These are phyloP conservation scores for Scalopus aquaticus DNA, from an alignment of 2,113 vertebrate genomes.

Conservation along the genomic window DNA sequence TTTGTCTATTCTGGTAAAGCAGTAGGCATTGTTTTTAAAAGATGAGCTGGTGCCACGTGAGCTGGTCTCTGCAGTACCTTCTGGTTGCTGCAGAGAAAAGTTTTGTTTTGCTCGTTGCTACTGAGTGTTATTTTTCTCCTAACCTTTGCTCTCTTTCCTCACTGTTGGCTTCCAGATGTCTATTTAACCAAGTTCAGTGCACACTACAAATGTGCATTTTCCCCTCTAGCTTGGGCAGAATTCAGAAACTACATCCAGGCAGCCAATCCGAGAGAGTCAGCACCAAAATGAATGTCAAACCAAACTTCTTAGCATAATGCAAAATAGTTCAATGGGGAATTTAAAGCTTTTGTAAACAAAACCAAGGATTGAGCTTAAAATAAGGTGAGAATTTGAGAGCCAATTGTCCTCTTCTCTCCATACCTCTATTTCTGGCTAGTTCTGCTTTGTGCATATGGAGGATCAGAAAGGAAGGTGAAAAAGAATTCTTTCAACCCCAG, in stretches of 20 bases:
- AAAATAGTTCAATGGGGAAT: background rate
- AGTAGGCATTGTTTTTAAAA: background rate
- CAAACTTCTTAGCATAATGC: background rate
- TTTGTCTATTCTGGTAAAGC: background rate
- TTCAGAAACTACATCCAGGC: background rate
- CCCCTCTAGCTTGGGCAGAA: background rate
- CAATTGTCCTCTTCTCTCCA: background rate
- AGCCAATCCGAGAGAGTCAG: slow-evolving; percentile 37
- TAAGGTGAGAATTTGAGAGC: background rate
- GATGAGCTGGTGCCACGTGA: background rate
- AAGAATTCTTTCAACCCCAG: background rate
- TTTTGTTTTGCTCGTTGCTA: slow-evolving; percentile 71
- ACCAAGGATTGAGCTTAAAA: background rate
- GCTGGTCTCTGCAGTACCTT: background rate
- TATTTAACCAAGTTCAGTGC: background rate
- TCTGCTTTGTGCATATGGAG: background rate
- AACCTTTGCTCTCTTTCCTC: slow-evolving; percentile 68
- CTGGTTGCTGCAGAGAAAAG: slow-evolving; percentile 38
- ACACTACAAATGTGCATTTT: background rate
- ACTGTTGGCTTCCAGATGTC: slow-evolving; percentile 59
- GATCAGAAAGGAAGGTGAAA: background rate
- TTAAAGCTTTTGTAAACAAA: slow-evolving; percentile 18
- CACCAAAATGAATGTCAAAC: background rate
- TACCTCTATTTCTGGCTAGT: background rate
- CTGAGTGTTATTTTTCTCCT: slow-evolving; percentile 52